Evolutionary conservation across 2,113 vertebrate genomes (phyloP).

Genomic region (Ursus arctos): DNA sequence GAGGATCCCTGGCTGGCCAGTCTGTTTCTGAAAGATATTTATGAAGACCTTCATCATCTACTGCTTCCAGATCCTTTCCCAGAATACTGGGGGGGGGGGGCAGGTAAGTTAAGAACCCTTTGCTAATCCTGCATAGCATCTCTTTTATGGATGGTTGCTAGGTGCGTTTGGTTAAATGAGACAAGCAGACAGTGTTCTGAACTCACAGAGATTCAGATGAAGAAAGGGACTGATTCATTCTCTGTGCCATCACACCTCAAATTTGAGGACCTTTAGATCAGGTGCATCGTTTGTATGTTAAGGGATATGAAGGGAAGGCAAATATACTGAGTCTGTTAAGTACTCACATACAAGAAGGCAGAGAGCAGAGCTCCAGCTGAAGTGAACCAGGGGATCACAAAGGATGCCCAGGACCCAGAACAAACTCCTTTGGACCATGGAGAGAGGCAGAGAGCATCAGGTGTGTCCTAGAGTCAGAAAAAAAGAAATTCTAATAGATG

Average conservation of each 20-base stretch:
- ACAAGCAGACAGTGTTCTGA: not conserved
- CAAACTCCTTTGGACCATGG: not conserved
- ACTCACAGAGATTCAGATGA: not conserved
- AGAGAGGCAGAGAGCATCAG: not conserved
- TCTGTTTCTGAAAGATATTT: not conserved
- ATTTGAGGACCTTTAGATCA: not conserved
- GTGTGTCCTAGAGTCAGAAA: not conserved
- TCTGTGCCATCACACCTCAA: not conserved
- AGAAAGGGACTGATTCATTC: not conserved
- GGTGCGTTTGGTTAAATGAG: not conserved
- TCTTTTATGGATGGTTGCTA: not conserved
- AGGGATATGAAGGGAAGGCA: not conserved
- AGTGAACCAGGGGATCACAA: not conserved
- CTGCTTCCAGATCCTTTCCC: not conserved
- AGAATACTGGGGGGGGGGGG: not conserved
- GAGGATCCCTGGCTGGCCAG: not conserved
- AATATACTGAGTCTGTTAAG: not conserved
- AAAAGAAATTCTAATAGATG: not conserved
- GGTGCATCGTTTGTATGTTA: not conserved
- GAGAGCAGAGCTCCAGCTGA: not conserved
- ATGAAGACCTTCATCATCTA: not conserved
- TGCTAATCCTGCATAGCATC: not conserved
- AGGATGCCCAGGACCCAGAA: not conserved
- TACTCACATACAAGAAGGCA: not conserved
- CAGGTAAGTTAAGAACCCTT: not conserved